Evolutionary conservation across 1,140 invertebrate species (phyloP), one percentile per base, ranked within the genome.

Genomic region (Nasonia longicornis): DNA sequence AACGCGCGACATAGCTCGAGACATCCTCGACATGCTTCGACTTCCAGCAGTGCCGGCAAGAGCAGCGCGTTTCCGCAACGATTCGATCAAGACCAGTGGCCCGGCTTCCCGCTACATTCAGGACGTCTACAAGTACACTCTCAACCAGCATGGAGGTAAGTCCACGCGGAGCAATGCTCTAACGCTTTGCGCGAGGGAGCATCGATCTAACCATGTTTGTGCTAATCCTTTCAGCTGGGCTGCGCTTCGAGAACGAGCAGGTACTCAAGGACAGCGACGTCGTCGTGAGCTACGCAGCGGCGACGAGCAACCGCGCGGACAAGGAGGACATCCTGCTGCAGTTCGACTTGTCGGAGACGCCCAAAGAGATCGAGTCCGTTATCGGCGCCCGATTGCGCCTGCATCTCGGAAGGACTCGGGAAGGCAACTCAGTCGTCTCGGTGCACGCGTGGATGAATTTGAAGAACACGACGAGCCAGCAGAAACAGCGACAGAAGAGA

Each of bases 81-180:
- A 92, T 86, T 88, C 89, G 81, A 87, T 91, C 71, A 85, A 73
- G 14, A 63, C 93, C 63, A 92, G 92, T 83, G 93, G 93, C 84
- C 96, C 96, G 2, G 96, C 96, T 1, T 95, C 96, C 0, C 94
- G 94, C 86, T 98, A 96, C 89, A 91, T 97, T 71, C 88, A 97
- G 38, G 95, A 97, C 87, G 93, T 97, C 52, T 98, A 97, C 87
- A 94, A 95, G 82, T 82, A 81, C 66, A 93, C 94, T 64, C 87
- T 96, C 35, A 92, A 93, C 12, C 93, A 95, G n/a, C 92, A 94
- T 85, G 91, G 93, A 80, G 31, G 64, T 78, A 26, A 48, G 45
- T 10, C 8, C 29, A 20, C 22, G 45, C 31, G 58, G 29, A 29
- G 6, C 7, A 29, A 48, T 3, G 2, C 38, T 11, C 3, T 4